phyloP scores from a whole-genome alignment of 2,888 invertebrate species.

The Sesia apiformis region DNA sequence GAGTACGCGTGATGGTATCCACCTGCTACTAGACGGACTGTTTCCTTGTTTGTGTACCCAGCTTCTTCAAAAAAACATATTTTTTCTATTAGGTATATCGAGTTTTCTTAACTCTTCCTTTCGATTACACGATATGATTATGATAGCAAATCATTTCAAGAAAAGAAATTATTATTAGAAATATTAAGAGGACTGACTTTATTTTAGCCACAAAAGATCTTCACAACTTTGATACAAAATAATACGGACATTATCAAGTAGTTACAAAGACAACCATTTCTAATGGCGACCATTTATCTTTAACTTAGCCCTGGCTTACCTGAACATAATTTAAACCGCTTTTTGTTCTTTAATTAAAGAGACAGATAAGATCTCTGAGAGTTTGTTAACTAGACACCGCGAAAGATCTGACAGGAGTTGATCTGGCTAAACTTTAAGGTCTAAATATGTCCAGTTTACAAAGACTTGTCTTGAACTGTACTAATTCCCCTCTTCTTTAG shows the following conservation, averaged over 20 bases:
- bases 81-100: too few relatives aligned
- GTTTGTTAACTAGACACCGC: constrained; percentile 26
- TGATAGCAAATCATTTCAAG: too few relatives aligned
- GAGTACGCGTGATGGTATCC: too few relatives aligned
- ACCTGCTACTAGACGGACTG: too few relatives aligned
- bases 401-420: constrained; percentile 27
- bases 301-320: neutral
- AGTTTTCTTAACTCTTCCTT: too few relatives aligned
- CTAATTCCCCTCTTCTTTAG: neutral
- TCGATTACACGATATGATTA: too few relatives aligned
- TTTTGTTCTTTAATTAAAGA: constrained; percentile 20
- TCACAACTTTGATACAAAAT: too few relatives aligned
- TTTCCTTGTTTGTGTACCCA: too few relatives aligned
- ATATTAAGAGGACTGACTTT: too few relatives aligned
- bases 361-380: constrained; percentile 26
- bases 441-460: constrained; percentile 23
- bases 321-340: constrained; percentile 2
- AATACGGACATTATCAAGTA: neutral
- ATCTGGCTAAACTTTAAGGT: constrained; percentile 25
- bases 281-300: neutral
- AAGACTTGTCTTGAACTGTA: constrained; percentile 15
- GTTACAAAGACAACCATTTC: neutral
- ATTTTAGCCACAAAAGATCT: too few relatives aligned
- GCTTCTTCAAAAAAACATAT: too few relatives aligned
- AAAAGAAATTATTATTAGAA: too few relatives aligned